phyloP scores from a whole-genome alignment of 2,113 vertebrate genomes.

The Aspiorhynchus laticeps region DNA sequence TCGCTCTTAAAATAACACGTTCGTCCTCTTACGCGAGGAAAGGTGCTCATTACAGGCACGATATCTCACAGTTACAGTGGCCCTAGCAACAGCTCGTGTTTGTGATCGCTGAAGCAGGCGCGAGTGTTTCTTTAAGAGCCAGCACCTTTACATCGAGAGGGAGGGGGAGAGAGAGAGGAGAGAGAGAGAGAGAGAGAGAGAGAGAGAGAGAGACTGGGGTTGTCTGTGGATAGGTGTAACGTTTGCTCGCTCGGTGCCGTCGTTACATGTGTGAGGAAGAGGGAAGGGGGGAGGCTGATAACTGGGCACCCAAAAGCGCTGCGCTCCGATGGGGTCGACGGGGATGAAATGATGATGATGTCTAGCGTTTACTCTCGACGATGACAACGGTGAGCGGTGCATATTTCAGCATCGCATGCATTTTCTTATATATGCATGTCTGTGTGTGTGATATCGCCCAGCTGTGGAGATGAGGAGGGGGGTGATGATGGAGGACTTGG shows the following conservation, averaged over 20 bases:
- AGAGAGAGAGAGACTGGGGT: conserved; percentile 38
- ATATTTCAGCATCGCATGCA: conserved; percentile 47
- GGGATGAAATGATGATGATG: conserved; percentile 57
- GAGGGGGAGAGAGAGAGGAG: conserved; percentile 54
- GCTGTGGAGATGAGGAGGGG: conserved; percentile 71
- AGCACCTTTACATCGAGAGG: conserved; percentile 70
- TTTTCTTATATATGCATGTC: conserved; percentile 29
- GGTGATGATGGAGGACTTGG: conserved; percentile 40
- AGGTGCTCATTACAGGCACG: background rate
- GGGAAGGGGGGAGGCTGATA: conserved; percentile 69
- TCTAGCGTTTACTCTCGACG: conserved; percentile 56
- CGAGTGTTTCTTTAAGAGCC: conserved; percentile 75
- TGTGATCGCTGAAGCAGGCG: conserved; percentile 57
- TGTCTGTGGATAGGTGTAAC: conserved; percentile 64
- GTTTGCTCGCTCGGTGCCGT: conserved; percentile 67
- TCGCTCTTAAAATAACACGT: background rate
- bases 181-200: conserved; percentile 61
- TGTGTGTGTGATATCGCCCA: conserved; percentile 64
- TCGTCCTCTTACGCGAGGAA: background rate
- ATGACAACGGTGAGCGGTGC: conserved; percentile 76
- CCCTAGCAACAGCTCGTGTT: conserved; percentile 34
- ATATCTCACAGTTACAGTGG: background rate
- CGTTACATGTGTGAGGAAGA: conserved; percentile 73
- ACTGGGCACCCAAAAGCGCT: conserved; percentile 69
- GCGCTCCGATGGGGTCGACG: conserved; percentile 69